A percentile compares a stretch with the other conserved stretches of the same genome.
phyloP scores from a whole-genome alignment of 2,888 invertebrate genomes.

The Leuctra nigra region DNA sequence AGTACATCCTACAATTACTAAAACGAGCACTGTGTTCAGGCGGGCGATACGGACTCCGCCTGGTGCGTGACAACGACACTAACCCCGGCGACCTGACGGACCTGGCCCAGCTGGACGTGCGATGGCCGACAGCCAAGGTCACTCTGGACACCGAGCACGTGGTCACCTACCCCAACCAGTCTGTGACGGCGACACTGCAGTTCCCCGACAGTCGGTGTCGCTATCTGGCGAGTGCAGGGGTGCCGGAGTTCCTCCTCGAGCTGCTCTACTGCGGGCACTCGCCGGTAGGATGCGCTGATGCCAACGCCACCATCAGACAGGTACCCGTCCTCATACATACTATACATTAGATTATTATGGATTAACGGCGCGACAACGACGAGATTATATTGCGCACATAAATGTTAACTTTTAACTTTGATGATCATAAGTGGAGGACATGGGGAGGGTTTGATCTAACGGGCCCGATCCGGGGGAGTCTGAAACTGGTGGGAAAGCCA shows the following conservation, averaged over 20 bases:
- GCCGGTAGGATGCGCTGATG: slow-evolving; percentile 60
- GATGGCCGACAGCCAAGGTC: slow-evolving; percentile 71
- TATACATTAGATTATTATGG: too few relatives aligned
- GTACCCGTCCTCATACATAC: too few relatives aligned
- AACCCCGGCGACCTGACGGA: slow-evolving; percentile 73
- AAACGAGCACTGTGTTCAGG: too few relatives aligned
- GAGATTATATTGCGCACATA: too few relatives aligned
- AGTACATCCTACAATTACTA: too few relatives aligned
- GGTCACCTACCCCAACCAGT: slow-evolving; percentile 69
- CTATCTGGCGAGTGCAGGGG: slow-evolving; percentile 41
- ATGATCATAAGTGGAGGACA: too few relatives aligned
- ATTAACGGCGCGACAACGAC: too few relatives aligned
- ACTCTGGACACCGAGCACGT: slow-evolving; percentile 68
- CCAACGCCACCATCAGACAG: slow-evolving; percentile 44
- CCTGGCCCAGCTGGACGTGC: slow-evolving; percentile 54
- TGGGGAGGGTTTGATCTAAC: too few relatives aligned
- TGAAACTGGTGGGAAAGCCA: too few relatives aligned
- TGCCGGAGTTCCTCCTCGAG: slow-evolving; percentile 69
- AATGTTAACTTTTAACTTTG: too few relatives aligned
- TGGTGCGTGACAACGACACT: slow-evolving; percentile 56
- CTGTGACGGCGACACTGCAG: slow-evolving; percentile 65
- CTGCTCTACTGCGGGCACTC: slow-evolving; percentile 74
- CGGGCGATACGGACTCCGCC: slow-evolving; percentile 53
- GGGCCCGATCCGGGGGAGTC: too few relatives aligned
- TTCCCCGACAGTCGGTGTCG: slow-evolving; percentile 68